phyloP scores from a whole-genome alignment of 1,140 invertebrate species.

The Papilio glaucus region DNA sequence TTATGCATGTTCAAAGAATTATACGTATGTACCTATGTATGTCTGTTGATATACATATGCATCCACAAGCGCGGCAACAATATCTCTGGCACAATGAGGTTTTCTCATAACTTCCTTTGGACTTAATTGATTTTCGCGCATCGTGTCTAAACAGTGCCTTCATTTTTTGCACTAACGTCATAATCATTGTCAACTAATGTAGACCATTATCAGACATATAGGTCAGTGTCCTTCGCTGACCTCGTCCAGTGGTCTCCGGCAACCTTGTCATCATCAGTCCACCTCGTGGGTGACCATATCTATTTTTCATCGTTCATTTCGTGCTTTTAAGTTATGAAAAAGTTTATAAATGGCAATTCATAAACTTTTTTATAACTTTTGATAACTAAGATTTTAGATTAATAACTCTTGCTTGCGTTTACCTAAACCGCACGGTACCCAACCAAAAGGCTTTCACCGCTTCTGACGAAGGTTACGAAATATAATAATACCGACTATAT shows the following conservation, averaged over 20 bases:
- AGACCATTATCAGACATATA: too few species aligned
- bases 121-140: neutral
- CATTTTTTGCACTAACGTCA: too few species aligned
- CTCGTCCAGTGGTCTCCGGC: too few species aligned
- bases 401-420: neutral
- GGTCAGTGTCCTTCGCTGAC: too few species aligned
- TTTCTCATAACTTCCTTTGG: conserved; percentile 13
- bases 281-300: too few species aligned
- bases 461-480: conserved; percentile 6
- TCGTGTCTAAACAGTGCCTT: neutral
- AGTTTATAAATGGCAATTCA: too few species aligned
- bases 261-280: too few species aligned
- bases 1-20: conserved; percentile 9
- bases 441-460: neutral
- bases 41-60: neutral
- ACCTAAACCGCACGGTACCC: neutral
- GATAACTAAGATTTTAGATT: neutral
- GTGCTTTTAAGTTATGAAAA: too few species aligned
- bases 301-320: too few species aligned
- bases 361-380: too few species aligned
- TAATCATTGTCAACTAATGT: too few species aligned
- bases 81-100: conserved; percentile 10
- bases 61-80: neutral
- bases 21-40: neutral
- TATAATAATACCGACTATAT: conserved; percentile 12